Conservation (phyloP, 2,797 vertebrate species). For the Thalassophryne amazonica region DNA sequence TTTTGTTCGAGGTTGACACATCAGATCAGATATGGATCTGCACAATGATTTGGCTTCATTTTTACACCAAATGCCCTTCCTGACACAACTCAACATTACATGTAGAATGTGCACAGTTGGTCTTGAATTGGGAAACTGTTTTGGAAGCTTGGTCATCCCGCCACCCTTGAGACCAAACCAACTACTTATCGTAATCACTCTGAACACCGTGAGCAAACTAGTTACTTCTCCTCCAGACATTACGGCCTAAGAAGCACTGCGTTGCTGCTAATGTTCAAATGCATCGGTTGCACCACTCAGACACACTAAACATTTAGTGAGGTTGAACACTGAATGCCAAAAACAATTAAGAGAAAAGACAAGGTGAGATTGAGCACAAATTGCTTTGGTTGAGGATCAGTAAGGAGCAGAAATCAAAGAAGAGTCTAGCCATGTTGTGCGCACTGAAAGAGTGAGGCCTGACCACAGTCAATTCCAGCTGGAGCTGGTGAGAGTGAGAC, state of each 20-base stretch:
- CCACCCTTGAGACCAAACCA: neutral
- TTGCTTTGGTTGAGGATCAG: slow-evolving; percentile 3
- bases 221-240: neutral
- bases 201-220: neutral
- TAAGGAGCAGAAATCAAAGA: slow-evolving; percentile 32
- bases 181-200: slow-evolving; percentile 3
- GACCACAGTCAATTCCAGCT: slow-evolving; percentile 21
- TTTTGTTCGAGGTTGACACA: too few species aligned
- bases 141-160: too few species aligned
- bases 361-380: slow-evolving; percentile 9
- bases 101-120: too few species aligned
- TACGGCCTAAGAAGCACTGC: slow-evolving; percentile 29
- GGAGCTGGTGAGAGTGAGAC: neutral
- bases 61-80: too few species aligned
- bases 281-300: slow-evolving; percentile 59
- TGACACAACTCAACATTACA: too few species aligned
- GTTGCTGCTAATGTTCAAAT: slow-evolving; percentile 36
- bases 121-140: too few species aligned
- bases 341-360: slow-evolving; percentile 14
- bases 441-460: slow-evolving; percentile 24
- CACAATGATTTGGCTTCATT: too few species aligned
- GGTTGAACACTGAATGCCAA: slow-evolving; percentile 59
- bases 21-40: too few species aligned
- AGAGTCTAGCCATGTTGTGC: slow-evolving; percentile 48
- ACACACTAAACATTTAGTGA: slow-evolving; percentile 64